Percentiles rank a stretch among this genome's conserved stretches.
Evolutionary conservation across 2,113 vertebrate species (phyloP).

Genomic region (Aphyosemion australe): DNA sequence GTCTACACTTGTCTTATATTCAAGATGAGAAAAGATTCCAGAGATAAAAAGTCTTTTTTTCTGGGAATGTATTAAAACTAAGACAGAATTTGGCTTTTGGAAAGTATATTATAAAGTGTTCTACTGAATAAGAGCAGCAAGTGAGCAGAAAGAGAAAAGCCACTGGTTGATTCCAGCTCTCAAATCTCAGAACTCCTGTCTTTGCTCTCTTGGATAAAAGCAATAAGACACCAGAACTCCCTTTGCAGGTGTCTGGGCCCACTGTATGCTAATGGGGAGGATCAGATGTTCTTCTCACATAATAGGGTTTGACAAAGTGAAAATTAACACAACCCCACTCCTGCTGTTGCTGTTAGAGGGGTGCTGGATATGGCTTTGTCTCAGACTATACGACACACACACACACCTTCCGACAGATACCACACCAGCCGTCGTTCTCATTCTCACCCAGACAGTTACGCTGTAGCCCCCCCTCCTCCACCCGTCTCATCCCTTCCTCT

Average conservation of each 20-base stretch:
- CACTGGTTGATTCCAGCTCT: slow-evolving; percentile 59
- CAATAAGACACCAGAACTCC: slow-evolving; percentile 49
- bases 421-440: slow-evolving; percentile 64
- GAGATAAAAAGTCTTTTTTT: background rate
- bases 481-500: slow-evolving; percentile 8
- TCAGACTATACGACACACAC: slow-evolving; percentile 43
- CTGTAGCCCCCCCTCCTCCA: slow-evolving; percentile 31
- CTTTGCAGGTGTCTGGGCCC: slow-evolving; percentile 58
- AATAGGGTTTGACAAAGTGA: slow-evolving; percentile 79
- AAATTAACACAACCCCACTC: slow-evolving; percentile 76
- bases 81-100: background rate
- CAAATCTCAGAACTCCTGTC: slow-evolving; percentile 12
- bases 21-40: background rate
- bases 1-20: background rate
- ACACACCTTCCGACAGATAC: slow-evolving; percentile 57
- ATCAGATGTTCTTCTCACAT: slow-evolving; percentile 71
- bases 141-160: slow-evolving; percentile 3
- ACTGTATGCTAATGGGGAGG: slow-evolving; percentile 63
- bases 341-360: slow-evolving; percentile 71
- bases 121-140: slow-evolving; percentile 8
- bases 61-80: background rate
- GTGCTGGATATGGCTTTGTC: slow-evolving; percentile 65
- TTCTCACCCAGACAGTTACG: slow-evolving; percentile 77
- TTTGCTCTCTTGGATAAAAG: slow-evolving; percentile 40
- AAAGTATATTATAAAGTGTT: background rate